A percentile compares a stretch with the other conserved stretches of the same genome.
Evolutionary conservation across 2,888 invertebrate genomes (phyloP).

Genomic region (Melanchra persicariae): DNA sequence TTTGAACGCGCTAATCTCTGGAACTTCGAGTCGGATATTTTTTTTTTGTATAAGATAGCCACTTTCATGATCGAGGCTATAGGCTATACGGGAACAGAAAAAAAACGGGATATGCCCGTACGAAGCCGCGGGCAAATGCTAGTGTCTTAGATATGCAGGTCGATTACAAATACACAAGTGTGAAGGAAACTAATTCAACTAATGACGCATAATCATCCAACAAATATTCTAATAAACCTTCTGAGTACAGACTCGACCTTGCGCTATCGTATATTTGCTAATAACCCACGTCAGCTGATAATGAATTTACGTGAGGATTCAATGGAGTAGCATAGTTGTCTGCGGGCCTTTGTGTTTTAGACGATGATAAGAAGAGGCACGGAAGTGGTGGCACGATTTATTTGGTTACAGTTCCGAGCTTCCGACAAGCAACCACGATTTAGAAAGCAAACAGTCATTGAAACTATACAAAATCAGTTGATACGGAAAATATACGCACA

Average conservation of each 20-base stretch:
- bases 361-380: conserved; percentile 33
- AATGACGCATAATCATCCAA: not conserved
- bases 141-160: not conserved
- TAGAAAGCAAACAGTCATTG: not conserved
- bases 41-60: too few relatives aligned
- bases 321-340: conserved; percentile 11
- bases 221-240: conserved; percentile 38
- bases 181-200: conserved; percentile 13
- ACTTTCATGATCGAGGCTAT: too few relatives aligned
- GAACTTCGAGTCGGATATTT: too few relatives aligned
- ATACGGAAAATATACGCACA: not conserved
- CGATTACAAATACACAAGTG: not conserved
- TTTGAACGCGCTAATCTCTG: too few relatives aligned
- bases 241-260: conserved; percentile 67
- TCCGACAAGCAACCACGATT: conserved; percentile 24
- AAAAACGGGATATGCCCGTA: too few relatives aligned
- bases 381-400: conserved; percentile 39
- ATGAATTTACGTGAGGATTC: conserved; percentile 32
- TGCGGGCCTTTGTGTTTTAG: conserved; percentile 21
- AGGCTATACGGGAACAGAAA: too few relatives aligned
- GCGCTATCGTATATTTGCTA: conserved; percentile 72
- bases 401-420: conserved; percentile 36
- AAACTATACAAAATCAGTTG: not conserved
- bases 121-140: too few relatives aligned
- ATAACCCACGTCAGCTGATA: conserved; percentile 68